phyloP scores from a whole-genome alignment of 2,888 invertebrate species.

The Pachliopta kotzebuea region DNA sequence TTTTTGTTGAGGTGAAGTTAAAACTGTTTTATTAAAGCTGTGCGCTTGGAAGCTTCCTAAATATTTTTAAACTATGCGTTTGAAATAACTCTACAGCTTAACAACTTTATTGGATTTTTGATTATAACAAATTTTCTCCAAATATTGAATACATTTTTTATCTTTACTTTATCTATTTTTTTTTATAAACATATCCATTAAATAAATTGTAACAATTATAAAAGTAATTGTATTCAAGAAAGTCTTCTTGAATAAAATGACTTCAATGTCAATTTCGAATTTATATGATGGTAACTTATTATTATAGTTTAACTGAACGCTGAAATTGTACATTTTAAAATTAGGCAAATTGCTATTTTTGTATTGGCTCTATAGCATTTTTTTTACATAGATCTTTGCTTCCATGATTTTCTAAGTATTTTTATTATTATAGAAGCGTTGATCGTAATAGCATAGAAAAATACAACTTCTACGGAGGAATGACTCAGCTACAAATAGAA shows the following conservation, averaged over 20 bases:
- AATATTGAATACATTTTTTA: background rate
- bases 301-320: too few species aligned
- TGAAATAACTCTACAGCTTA: background rate
- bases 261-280: background rate
- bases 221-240: background rate
- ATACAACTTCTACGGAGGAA: too few species aligned
- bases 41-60: background rate
- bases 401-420: too few species aligned
- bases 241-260: too few species aligned
- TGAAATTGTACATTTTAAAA: too few species aligned
- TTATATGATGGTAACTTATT: background rate
- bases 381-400: too few species aligned
- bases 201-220: background rate
- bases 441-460: too few species aligned
- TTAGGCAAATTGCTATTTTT: too few species aligned
- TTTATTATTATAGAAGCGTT: too few species aligned
- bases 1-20: background rate
- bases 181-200: background rate
- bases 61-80: background rate
- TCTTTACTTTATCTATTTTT: background rate
- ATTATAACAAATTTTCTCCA: background rate
- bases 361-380: too few species aligned
- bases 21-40: background rate
- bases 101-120: background rate
- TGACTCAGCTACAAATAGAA: too few species aligned